Base-by-base conservation (phyloP, 2,888 invertebrate genomes). In the Epinotia bilunana region DNA sequence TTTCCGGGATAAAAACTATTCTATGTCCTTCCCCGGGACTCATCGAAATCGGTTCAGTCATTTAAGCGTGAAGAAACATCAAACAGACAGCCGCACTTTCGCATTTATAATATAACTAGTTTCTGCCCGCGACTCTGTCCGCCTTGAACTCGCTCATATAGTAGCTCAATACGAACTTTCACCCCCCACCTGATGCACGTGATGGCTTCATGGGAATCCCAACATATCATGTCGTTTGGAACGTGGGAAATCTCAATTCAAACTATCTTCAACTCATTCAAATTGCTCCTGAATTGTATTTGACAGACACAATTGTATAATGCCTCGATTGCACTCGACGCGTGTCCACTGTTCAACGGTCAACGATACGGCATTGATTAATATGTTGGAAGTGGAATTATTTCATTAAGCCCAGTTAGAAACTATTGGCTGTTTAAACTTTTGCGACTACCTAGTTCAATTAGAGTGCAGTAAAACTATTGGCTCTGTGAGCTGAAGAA, bases 221-320 rank as follows among this genome's bases (percentile, higher is more conserved):
- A 62, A 43, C 43, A 16, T 39, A 12, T 2, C 16, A 53, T 16
- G 18, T 18, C 18, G 18, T 9, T 18, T 20, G 11, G 2, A 33
- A 7, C 68, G 68, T 68, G 68, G 57, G 68, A 65, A 60, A 28
- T 39, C 64, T 72, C 43, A 64, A 58, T 23, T 28, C 61, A 57
- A 58, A 65, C 62, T 58, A 39, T 69, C 57, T 20, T 72, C 58
- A 43, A 28, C 64, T 53, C 55, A 28, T 58, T 28, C 68, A 60
- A 70, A 70, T 70, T 70, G 60, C 11, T 13, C 12, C 16, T n/a
- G 60, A 81, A 83, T 84, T 82, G 82, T 84, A 80, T 85, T 84
- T 84, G 84, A 84, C 85, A 85, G 80, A 73, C 69, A 77, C 83
- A 84, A 84, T 83, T 84, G 82, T 64, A 77, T 83, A 83, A 84